phyloP scores from a whole-genome alignment of 2,797 vertebrate genomes.

The Artibeus jamaicensis region DNA sequence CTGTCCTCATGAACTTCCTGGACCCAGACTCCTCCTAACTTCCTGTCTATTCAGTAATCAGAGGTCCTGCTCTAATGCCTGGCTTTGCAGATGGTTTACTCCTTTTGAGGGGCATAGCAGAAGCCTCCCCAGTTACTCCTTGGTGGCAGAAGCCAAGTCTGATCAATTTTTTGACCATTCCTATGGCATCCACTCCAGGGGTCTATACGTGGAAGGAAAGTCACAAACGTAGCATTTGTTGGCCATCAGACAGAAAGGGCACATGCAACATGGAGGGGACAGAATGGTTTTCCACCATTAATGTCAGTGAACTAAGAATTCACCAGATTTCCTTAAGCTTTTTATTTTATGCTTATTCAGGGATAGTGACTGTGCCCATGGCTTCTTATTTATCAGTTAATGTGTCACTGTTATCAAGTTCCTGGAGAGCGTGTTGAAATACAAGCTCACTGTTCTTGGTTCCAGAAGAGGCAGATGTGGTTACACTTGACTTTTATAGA shows the following conservation, averaged over 20 bases:
- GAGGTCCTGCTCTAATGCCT: neutral
- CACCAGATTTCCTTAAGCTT: neutral
- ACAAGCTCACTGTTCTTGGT: conserved; percentile 64
- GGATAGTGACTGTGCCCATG: neutral
- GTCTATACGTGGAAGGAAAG: neutral
- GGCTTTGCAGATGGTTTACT: neutral
- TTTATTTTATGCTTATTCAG: neutral
- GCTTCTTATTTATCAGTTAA: conserved; percentile 47
- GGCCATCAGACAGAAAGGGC: neutral
- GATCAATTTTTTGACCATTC: neutral
- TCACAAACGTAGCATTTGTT: neutral
- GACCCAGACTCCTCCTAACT: neutral
- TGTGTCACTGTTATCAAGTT: neutral
- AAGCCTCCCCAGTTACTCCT: neutral
- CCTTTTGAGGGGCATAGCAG: neutral
- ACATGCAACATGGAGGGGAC: neutral
- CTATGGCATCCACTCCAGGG: neutral
- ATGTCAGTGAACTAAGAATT: conserved; percentile 34
- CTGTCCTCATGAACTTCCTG: neutral
- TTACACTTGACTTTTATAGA: conserved; percentile 43
- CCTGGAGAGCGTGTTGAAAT: conserved; percentile 65
- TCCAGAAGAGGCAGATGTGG: conserved; percentile 50
- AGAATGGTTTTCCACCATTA: neutral
- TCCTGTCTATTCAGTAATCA: neutral
- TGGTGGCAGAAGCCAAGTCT: neutral